Percentiles rank a stretch among this genome's conserved stretches.
phyloP scores from a whole-genome alignment of 2,888 invertebrate species.

The Rotaria sp. region DNA sequence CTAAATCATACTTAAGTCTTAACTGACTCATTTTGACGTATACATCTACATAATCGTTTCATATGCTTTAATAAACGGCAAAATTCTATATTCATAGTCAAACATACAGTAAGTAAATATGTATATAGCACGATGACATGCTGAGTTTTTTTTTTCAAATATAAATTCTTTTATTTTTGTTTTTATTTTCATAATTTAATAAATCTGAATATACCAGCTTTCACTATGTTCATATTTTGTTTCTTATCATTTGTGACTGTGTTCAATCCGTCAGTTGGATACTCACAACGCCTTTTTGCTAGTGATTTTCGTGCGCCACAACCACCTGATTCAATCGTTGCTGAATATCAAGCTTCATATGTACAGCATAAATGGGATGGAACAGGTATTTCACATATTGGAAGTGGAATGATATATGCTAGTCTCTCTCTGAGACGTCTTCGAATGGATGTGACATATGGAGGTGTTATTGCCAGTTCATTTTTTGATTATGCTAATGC shows the following conservation, averaged over 20 bases:
- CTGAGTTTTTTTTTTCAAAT: too few species aligned
- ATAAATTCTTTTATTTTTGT: too few species aligned
- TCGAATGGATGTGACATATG: background rate
- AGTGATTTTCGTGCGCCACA: background rate
- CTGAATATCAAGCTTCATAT: background rate
- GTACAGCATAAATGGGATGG: constrained; percentile 7
- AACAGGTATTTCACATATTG: background rate
- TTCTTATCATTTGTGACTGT: background rate
- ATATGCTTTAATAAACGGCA: too few species aligned
- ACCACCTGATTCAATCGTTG: background rate
- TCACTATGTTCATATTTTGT: background rate
- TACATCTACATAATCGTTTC: too few species aligned
- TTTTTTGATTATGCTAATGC: background rate
- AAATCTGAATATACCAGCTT: too few species aligned
- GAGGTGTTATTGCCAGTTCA: background rate
- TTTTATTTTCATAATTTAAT: too few species aligned
- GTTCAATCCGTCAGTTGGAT: background rate
- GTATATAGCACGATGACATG: too few species aligned
- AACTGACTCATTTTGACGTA: too few species aligned
- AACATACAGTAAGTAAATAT: too few species aligned
- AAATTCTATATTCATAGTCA: too few species aligned
- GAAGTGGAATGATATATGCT: background rate
- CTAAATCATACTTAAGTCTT: too few species aligned
- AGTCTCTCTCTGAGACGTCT: background rate
- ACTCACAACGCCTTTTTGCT: background rate